Evolutionary conservation across 1,140 invertebrate genomes (phyloP).

Genomic region (Drosophila subpulchrella): DNA sequence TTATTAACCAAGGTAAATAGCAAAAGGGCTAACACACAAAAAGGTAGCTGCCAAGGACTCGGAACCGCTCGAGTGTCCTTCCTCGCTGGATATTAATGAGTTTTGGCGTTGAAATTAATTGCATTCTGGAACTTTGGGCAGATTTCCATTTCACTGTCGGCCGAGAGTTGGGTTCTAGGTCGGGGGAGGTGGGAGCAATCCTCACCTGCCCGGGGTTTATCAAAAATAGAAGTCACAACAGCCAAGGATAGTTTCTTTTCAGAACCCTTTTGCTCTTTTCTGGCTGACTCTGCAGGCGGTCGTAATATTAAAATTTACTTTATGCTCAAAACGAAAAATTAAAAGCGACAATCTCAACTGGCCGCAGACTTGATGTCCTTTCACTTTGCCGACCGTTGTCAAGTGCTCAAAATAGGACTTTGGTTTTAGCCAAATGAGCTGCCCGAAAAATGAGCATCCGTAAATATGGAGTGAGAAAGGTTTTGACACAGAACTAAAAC

Average conservation of each 20-base stretch:
- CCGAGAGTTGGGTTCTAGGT: conserved; percentile 9
- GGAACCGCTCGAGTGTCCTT: conserved; percentile 46
- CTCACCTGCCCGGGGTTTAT: conserved; percentile 44
- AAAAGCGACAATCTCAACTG: conserved; percentile 46
- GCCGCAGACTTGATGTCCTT: conserved; percentile 10
- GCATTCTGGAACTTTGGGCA: conserved; percentile 70
- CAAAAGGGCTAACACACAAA: conserved; percentile 65
- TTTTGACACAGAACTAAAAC: not conserved
- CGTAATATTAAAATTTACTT: conserved; percentile 66
- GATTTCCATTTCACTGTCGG: conserved; percentile 60
- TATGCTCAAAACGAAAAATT: conserved; percentile 61
- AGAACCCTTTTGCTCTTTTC: conserved; percentile 53
- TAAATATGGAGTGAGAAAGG: conserved; percentile 3
- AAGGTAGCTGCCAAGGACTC: conserved; percentile 54
- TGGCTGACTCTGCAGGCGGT: conserved; percentile 65
- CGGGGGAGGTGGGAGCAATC: not conserved
- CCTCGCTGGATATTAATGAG: conserved; percentile 72
- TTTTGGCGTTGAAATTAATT: conserved; percentile 82
- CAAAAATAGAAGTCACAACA: conserved; percentile 49
- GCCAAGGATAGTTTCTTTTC: conserved; percentile 50
- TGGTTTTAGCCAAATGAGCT: conserved; percentile 57
- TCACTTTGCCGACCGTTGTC: conserved; percentile 30
- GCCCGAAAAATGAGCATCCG: conserved; percentile 48
- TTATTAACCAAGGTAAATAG: conserved; percentile 82
- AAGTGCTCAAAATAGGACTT: conserved; percentile 24